Percentiles rank a stretch among this genome's conserved stretches.
Conservation (phyloP, 2,888 invertebrate species). For the Volucella zonaria region DNA sequence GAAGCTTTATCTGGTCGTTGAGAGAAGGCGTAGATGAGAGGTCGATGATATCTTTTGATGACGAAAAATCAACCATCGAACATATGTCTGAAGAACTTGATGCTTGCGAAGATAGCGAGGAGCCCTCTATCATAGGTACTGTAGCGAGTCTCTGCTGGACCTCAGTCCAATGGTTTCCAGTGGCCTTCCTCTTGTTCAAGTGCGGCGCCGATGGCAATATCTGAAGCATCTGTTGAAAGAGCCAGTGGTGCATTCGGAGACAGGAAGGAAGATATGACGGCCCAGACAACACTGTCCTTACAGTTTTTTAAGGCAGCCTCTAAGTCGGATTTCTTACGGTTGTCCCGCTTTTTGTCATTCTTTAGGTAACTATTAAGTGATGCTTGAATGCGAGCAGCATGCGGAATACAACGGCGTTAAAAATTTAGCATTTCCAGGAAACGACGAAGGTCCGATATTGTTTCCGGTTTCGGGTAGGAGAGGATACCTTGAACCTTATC, state of each 20-base stretch:
- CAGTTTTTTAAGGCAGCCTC: not conserved
- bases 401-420: conserved; percentile 7
- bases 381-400: conserved; percentile 4
- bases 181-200: not conserved
- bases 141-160: conserved; percentile 12
- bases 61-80: conserved; percentile 7
- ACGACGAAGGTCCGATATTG: conserved; percentile 10
- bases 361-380: conserved; percentile 2
- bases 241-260: not conserved
- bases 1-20: too few species aligned
- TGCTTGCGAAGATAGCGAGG: not conserved
- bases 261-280: conserved; percentile 4
- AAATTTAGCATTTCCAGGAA: conserved; percentile 16
- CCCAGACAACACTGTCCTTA: not conserved
- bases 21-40: not conserved
- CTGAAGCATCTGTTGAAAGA: conserved; percentile 26
- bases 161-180: conserved; percentile 29
- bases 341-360: conserved; percentile 8
- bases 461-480: not conserved
- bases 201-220: conserved; percentile 5
- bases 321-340: not conserved
- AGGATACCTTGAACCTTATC: conserved; percentile 12
- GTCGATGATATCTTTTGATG: conserved; percentile 10
- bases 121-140: conserved; percentile 32
- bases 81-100: conserved; percentile 23